Evolutionary conservation across 1,140 invertebrate species (phyloP).

Genomic region (Glossosoma conforme): DNA sequence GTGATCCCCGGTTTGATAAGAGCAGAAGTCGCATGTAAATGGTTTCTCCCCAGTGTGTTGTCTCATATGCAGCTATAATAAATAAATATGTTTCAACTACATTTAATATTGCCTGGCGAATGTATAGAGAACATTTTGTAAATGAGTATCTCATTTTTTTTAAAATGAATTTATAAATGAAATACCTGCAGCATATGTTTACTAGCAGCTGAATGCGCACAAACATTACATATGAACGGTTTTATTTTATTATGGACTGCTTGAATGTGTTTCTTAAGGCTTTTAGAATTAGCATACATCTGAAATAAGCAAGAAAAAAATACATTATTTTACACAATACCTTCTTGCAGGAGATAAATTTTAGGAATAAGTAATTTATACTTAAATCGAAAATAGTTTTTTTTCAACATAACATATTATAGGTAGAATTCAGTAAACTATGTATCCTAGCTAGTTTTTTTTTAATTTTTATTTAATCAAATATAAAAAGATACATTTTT

Average conservation of each 20-base stretch:
- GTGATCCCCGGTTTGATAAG: conserved; percentile 65
- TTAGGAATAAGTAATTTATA: no score
- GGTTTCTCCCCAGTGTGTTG: conserved; percentile 72
- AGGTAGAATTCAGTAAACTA: no score
- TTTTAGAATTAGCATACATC: conserved; percentile 67
- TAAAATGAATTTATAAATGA: not conserved
- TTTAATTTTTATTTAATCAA: no score
- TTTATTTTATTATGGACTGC: conserved; percentile 73
- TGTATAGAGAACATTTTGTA: not conserved
- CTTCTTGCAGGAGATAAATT: no score
- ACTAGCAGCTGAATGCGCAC: conserved; percentile 65
- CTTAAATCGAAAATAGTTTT: no score
- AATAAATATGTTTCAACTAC: no score
- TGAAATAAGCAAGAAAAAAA: conserved; percentile 10
- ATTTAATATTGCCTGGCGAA: not conserved
- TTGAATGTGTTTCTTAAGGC: conserved; percentile 70
- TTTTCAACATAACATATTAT: no score
- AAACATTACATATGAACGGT: conserved; percentile 71
- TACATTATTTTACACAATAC: not conserved
- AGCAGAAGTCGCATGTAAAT: conserved; percentile 64
- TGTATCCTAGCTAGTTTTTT: no score
- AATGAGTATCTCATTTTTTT: conserved; percentile 5
- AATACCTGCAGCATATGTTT: conserved; percentile 64
- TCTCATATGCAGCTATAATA: conserved; percentile 57
- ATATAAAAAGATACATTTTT: no score